phyloP scores from a whole-genome alignment of 1,140 invertebrate species.

The Drosophila lacteicornis region DNA sequence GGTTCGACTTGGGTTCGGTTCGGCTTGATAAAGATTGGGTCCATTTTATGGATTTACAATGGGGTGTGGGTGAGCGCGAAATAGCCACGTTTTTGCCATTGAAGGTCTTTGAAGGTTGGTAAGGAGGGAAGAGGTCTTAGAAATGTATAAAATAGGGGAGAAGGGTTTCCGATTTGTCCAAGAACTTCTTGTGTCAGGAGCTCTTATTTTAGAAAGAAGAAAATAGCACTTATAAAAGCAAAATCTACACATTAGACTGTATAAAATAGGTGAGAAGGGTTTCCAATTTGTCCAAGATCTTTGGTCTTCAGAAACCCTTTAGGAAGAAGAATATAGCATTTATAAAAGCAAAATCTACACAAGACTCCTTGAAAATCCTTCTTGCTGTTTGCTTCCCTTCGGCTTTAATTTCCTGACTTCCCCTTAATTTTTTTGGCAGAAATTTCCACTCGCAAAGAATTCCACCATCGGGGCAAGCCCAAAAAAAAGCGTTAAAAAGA shows the following conservation, averaged over 20 bases:
- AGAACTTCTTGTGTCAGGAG: no score
- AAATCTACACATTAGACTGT: not conserved
- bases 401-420: not conserved
- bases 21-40: slow-evolving; percentile 38
- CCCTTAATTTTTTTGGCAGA: slow-evolving; percentile 41
- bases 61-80: slow-evolving; percentile 21
- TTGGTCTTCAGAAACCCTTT: no score
- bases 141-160: no score
- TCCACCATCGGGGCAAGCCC: slow-evolving; percentile 54
- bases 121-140: not conserved
- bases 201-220: no score
- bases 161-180: not conserved
- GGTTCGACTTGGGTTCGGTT: slow-evolving; percentile 34
- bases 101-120: not conserved
- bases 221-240: no score
- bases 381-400: not conserved
- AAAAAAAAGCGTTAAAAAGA: slow-evolving; percentile 48
- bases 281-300: no score
- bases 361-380: not conserved
- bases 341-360: not conserved
- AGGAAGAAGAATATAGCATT: no score
- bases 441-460: slow-evolving; percentile 63
- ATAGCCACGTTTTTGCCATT: not conserved
- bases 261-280: not conserved
- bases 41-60: slow-evolving; percentile 30